These are phyloP conservation scores for Tapirus terrestris DNA, from an alignment of 2,113 vertebrate genomes.

Conservation along the genomic window DNA sequence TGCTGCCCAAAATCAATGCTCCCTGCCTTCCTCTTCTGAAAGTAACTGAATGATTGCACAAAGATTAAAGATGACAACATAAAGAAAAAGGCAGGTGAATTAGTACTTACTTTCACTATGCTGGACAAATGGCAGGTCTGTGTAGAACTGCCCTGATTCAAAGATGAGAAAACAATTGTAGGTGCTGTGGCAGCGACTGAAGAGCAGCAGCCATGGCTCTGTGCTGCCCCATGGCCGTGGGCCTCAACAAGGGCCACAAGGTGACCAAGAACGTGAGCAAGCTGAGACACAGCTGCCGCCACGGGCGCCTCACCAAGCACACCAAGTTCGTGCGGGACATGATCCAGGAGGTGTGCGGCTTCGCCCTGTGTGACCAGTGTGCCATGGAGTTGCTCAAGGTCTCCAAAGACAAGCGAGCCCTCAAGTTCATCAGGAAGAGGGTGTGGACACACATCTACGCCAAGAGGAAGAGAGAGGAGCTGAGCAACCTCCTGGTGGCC, in stretches of 20 bases:
- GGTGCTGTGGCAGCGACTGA: too few relatives aligned
- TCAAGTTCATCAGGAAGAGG: conserved; percentile 99
- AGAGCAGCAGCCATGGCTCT: conserved; percentile 90
- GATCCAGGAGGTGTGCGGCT: conserved; percentile 97
- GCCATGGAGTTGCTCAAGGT: conserved; percentile 98
- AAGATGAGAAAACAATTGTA: not conserved
- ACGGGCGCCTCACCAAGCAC: conserved; percentile 98
- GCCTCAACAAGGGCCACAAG: conserved; percentile 96
- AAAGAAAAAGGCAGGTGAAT: not conserved
- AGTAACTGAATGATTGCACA: not conserved
- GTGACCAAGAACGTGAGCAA: conserved; percentile 93
- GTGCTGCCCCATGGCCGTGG: conserved; percentile 97
- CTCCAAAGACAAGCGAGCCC: conserved; percentile 97
- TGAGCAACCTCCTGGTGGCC: conserved; percentile 96
- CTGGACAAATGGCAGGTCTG: not conserved
- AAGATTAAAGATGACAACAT: not conserved
- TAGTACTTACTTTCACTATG: not conserved
- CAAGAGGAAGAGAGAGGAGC: conserved; percentile 97
- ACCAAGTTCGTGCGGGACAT: conserved; percentile 97
- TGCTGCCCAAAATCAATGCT: not conserved
- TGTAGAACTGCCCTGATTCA: not conserved
- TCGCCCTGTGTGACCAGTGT: conserved; percentile 94
- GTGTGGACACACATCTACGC: conserved; percentile 97
- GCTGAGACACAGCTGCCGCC: conserved; percentile 94
- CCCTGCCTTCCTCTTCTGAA: not conserved